Base-by-base conservation (phyloP, 2,888 invertebrate genomes). In the Luperina nickerlii region DNA sequence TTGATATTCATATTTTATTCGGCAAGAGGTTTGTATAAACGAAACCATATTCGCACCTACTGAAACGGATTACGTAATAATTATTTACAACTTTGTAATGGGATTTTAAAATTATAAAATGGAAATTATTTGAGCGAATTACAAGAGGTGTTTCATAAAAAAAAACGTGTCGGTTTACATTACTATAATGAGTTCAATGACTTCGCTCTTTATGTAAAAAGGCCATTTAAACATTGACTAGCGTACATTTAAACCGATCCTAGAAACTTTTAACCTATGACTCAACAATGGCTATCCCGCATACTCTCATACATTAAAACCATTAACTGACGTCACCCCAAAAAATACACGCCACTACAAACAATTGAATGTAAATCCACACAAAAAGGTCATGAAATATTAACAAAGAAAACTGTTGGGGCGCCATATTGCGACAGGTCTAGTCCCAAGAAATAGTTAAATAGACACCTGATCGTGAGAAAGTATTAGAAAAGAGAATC, bases 381-480 rank as follows among this genome's bases (percentile, higher is more conserved):
- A 90, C 89, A 89, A 85, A 92, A 92, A 90, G 89, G 89, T 87
- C 86, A 89, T 88, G 89, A 91, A 90, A 90, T 78, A 82, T 87
- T 82, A 89, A 92, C 91, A 93, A 93, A 90, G 89, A 90, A 90
- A 92, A 94, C 95, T 94, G 95, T 95, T 95, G 92, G 88, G 90
- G 87, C 86, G 91, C 93, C 91, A 92, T 94, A 90, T 94, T 94
- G 89, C 91, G 91, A 92, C 92, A 94, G 93, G 93, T 93, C 92
- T 84, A 92, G 93, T 93, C 92, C 83, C 90, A 87, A 89, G 87
- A 88, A 79, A 91, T 93, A 91, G 88, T 92, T 89, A 87, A 91
- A 84, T 91, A 93, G 92, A 92, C 95, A 95, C 95, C 95, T 95
- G 95, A 95, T 91, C 94, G 95, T 95, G 95, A 91, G 95, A 95